These are phyloP conservation scores for Drosophila suzukii DNA, from an alignment of 1,140 invertebrate species.

Conservation along the genomic window DNA sequence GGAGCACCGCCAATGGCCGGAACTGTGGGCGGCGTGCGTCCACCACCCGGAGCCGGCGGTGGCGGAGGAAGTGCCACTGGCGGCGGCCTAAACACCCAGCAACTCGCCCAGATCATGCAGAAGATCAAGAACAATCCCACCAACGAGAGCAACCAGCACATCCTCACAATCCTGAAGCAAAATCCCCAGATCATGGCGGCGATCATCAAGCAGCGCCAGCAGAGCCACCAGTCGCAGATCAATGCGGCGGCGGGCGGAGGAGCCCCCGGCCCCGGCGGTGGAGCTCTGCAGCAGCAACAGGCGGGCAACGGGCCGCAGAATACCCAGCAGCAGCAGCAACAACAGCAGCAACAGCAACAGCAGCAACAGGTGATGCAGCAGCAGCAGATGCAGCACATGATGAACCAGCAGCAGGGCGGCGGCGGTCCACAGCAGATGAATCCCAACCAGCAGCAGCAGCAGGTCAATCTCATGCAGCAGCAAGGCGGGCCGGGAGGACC, in stretches of 20 bases:
- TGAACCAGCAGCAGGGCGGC: slow-evolving; percentile 85
- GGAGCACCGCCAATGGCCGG: slow-evolving; percentile 55
- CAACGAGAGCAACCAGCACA: slow-evolving; percentile 96
- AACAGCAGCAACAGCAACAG: slow-evolving; percentile 85
- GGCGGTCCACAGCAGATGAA: slow-evolving; percentile 85
- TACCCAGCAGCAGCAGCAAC: slow-evolving; percentile 84
- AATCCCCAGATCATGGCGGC: slow-evolving; percentile 98
- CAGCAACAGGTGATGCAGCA: slow-evolving; percentile 85
- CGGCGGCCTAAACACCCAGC: slow-evolving; percentile 90
- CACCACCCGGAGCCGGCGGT: slow-evolving; percentile 83
- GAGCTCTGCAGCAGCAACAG: slow-evolving; percentile 85
- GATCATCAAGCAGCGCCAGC: slow-evolving; percentile 96
- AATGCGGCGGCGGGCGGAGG: slow-evolving; percentile 75
- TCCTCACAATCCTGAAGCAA: slow-evolving; percentile 95
- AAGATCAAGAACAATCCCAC: slow-evolving; percentile 93
- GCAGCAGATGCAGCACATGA: slow-evolving; percentile 85
- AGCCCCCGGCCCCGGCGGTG: slow-evolving; percentile 71
- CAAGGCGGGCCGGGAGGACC: slow-evolving; percentile 59
- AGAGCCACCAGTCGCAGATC: slow-evolving; percentile 86
- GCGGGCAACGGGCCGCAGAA: slow-evolving; percentile 84
- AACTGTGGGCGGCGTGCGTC: slow-evolving; percentile 57
- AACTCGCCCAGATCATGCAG: slow-evolving; percentile 94
- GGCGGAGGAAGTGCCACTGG: slow-evolving; percentile 76
- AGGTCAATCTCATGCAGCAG: slow-evolving; percentile 66
- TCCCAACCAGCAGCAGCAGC: slow-evolving; percentile 70